Evolutionary conservation across 2,797 vertebrate genomes (phyloP), one percentile per base, ranked within the genome.

Genomic region (Leptatherina wallacei): DNA sequence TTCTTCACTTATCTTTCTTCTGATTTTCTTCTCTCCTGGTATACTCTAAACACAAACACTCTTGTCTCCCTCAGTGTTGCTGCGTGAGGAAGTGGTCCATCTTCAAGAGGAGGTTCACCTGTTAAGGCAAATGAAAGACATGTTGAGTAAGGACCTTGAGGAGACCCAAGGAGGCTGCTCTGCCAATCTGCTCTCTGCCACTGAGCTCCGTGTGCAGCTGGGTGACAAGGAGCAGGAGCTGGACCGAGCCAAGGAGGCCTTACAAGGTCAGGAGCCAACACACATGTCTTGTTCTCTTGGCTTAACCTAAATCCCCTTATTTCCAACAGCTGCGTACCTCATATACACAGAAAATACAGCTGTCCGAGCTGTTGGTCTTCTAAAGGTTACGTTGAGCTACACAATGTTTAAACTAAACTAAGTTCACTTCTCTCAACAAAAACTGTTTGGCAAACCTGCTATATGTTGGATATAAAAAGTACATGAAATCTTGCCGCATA

Each of bases 51-150:
- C 73, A 63, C 63, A 44, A 52, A 32, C 66, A 63, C 61, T 70
- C 47, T 69, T 75, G 8, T 65, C 3, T 66, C 57, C 72, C 33
- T 40, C 58, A 89, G 87, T 85, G 65, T 62, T 86, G 83, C 30
- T 99, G 88, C 96, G 95, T 77, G 97, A 98, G 87, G 98, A 99
- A 92, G 97, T 98, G 86, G 94, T 94, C 36, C 97, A 97, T 92
- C 96, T 99, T 65, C 98, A 99, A 90, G 96, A 98, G 86, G 96
- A 98, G 92, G 96, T 98, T 24, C 96, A 97, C 91, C 94, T 98
- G 89, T 95, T 98, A 83, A 93, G 96, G 73, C 97, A 99, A 90
- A 98, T 99, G 97, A 99, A 98, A 95, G 98, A 99, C 89, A 96
- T 98, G 97, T 87, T 99, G 88, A 95, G 94, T 0, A 98, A 97